Conservation (phyloP, 2,113 vertebrate species). For the Hippolais icterina region DNA sequence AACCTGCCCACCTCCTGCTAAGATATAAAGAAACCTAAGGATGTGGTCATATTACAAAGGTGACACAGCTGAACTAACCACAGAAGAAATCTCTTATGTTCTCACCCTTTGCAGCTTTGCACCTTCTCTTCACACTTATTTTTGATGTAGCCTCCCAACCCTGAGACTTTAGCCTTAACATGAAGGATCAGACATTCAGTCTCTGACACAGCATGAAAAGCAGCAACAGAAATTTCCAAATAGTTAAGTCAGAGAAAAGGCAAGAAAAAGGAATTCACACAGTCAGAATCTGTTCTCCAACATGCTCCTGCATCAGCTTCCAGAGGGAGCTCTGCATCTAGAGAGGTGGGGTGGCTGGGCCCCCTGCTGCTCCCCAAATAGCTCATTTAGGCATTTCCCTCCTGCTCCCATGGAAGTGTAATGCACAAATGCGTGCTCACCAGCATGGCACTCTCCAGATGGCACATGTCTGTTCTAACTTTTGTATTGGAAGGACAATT, state of each 20-base stretch:
- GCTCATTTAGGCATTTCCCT: neutral
- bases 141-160: neutral
- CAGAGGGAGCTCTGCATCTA: neutral
- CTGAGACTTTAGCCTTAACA: neutral
- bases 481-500: neutral
- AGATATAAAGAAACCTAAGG: neutral
- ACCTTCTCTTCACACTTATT: neutral
- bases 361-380: neutral
- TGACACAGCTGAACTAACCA: neutral
- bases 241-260: neutral
- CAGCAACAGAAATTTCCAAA: neutral
- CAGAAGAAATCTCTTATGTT: neutral
- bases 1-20: neutral
- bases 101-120: neutral
- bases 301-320: neutral
- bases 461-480: neutral
- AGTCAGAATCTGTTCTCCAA: neutral
- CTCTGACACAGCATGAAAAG: neutral
- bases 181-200: neutral
- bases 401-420: neutral
- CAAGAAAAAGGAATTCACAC: neutral
- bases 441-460: neutral
- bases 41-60: neutral
- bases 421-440: neutral
- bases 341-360: neutral